Base-by-base conservation (phyloP, 2,113 vertebrate genomes). In the Aviceda subcristata region DNA sequence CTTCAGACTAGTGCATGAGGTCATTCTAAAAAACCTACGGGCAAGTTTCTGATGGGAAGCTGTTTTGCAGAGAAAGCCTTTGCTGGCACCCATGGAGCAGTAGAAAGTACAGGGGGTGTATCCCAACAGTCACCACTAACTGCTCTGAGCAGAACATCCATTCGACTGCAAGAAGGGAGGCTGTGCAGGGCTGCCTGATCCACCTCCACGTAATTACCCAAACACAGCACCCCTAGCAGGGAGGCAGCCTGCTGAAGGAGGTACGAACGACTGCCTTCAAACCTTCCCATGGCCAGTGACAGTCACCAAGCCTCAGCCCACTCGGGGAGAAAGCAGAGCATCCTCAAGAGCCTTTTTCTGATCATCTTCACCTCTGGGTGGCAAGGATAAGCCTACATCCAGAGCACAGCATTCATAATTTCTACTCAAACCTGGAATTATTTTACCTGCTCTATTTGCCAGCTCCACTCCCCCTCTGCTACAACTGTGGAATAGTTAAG, bases 261-360 rank as follows among this genome's bases (percentile, higher is more conserved):
- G 19, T 21, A 41, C 2, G 0, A 66, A 57, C 0, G 10, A 10
- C 36, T 36, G 13, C 21, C n/a, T 74, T 55, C 76, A 71, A 56
- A 39, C 9, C 62, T 48, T 46, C 32, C 48, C n/a, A 16, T 0
- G 0, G 60, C 38, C 78, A 53, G 22, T 2, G 34, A 74, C 39
- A 75, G 71, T 38, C 64, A 29, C 32, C 46, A 16, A 60, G 79
- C 63, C 56, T 32, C 68, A 77, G 67, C 22, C 29, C 23, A 2
- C 16, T 1, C 38, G 23, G 11, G n/a, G 23, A 75, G 11, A 72
- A 55, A 39, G 78, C 23, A 45, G 26, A 94, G 36, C 67, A 64
- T 56, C 83, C 50, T 57, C 67, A 41, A 45, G 7, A 72, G 57
- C 60, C 30, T 43, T 24, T 4, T 64, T 32, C 45, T n/a, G 32